Base-by-base conservation (phyloP, 2,797 vertebrate genomes). In the Dipus sagitta region DNA sequence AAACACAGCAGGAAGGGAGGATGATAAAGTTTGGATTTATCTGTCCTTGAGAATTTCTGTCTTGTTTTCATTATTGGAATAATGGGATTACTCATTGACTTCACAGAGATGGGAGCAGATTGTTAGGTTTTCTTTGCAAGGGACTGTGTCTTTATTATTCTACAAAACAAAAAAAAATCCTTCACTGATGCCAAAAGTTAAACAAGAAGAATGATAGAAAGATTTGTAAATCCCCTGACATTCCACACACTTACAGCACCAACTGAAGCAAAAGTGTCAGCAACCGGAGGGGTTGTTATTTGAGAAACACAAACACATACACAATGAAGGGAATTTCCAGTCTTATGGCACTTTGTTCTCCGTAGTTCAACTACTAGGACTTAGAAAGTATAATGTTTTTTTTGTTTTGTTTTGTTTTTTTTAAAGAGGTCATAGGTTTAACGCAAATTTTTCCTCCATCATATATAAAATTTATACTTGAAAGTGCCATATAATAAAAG, bases 21-120 rank as follows among this genome's bases (percentile, higher is more conserved):
- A 34, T 2, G 18, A 64, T 67, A 23, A 17, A 52, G 47, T 76
- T 67, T 54, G 3, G 68, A 65, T 91, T 86, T 78, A 6, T 77
- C 42, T 24, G 23, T 82, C 79, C 79, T 42, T 72, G 74, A 77
- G 76, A 92, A 96, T 30, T n/a, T 74, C 52, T 83, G 38, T 68
- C n/a, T 85, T 94, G 54, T 86, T 92, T 68, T 88, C 81, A 82
- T 85, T 93, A 82, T 71, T 2, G 3, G n/a, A 67, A 86, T 88
- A 90, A 90, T 90, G 64, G 26, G 34, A 68, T 93, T 95, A 92
- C 80, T 93, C 93, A 85, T 89, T 94, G 88, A 70, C 34, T 78
- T 64, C 20, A 18, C 14, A 71, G 7, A 47, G 74, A n/a, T 78
- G 30, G 13, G 4, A 7, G 23, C 34, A 77, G n/a, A 88, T 42